These are phyloP conservation scores for Leucopsar rothschildi DNA, from an alignment of 2,113 vertebrate genomes.

Conservation along the genomic window DNA sequence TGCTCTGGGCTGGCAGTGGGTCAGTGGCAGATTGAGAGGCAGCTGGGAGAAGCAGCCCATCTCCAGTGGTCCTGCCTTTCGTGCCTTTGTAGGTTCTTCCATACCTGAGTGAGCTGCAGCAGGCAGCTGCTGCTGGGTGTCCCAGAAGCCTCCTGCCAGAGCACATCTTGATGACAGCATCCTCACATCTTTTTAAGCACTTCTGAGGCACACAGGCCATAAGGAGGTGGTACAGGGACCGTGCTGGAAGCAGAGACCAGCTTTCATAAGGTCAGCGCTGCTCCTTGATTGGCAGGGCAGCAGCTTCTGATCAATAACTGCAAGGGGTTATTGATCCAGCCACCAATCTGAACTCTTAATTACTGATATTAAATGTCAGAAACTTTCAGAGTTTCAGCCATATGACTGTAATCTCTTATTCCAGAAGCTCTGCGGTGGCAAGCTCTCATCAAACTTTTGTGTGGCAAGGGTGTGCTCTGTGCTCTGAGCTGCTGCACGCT, in stretches of 20 bases:
- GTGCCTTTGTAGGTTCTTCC: not conserved
- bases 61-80: not conserved
- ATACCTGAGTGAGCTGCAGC: not conserved
- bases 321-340: constrained; percentile 59
- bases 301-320: constrained; percentile 59
- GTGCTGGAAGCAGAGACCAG: not conserved
- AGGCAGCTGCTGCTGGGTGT: not conserved
- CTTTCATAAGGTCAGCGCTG: not conserved
- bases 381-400: constrained; percentile 19
- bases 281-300: constrained; percentile 21
- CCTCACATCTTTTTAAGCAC: not conserved
- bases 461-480: not conserved
- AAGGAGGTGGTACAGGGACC: not conserved
- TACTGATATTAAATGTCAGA: constrained; percentile 71
- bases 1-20: not conserved
- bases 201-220: not conserved
- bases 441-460: not conserved
- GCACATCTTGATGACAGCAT: not conserved
- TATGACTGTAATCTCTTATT: constrained; percentile 15
- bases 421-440: not conserved
- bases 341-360: constrained; percentile 64
- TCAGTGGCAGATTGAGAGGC: not conserved
- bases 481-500: not conserved
- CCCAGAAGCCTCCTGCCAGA: not conserved
- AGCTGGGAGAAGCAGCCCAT: not conserved